Percentiles rank a stretch among this genome's conserved stretches.
phyloP scores from a whole-genome alignment of 2,888 invertebrate species.

The Keiferia lycopersicella region DNA sequence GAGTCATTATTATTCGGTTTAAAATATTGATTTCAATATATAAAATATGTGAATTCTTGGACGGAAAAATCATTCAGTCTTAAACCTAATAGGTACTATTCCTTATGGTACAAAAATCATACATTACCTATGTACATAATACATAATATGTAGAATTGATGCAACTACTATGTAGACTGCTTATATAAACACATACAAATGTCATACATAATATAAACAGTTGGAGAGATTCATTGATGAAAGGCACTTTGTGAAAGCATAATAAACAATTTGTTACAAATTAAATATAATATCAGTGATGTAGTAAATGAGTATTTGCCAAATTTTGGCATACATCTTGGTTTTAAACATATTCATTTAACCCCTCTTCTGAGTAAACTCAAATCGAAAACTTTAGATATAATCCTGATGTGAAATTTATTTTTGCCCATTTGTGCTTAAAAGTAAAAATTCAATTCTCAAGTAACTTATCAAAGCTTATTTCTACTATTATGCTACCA shows the following conservation, averaged over 20 bases:
- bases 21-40: background rate
- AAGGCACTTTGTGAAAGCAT: no score
- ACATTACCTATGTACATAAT: background rate
- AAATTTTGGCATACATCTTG: no score
- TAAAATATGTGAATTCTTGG: conserved; percentile 15
- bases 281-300: no score
- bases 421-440: background rate
- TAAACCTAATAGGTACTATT: conserved; percentile 4
- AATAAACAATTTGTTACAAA: no score
- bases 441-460: background rate
- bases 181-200: background rate
- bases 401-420: no score
- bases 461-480: background rate
- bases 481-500: conserved; percentile 15
- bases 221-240: background rate
- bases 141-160: background rate
- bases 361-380: no score
- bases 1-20: background rate
- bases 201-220: background rate
- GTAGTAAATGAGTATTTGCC: no score
- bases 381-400: no score
- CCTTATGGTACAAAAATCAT: background rate
- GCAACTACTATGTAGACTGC: background rate
- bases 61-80: conserved; percentile 27
- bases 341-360: no score